These are phyloP conservation scores for Polyodon spathula DNA, from an alignment of 2,113 vertebrate species.

Conservation along the genomic window DNA sequence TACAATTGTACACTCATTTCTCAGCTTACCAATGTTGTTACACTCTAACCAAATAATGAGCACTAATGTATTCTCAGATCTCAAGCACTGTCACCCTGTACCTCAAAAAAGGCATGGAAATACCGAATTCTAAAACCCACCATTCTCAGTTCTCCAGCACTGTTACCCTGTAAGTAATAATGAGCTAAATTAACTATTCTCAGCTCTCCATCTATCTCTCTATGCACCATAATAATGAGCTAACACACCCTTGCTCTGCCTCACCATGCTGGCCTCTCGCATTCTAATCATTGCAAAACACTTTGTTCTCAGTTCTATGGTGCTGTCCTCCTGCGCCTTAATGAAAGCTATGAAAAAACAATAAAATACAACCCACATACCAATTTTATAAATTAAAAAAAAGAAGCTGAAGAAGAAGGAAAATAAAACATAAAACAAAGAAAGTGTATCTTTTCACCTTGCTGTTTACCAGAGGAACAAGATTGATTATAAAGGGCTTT, in stretches of 20 bases:
- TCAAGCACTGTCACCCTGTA: neutral
- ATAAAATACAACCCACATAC: too few relatives aligned
- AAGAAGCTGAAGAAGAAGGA: slow-evolving; percentile 7
- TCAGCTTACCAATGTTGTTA: too few relatives aligned
- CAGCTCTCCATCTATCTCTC: too few relatives aligned
- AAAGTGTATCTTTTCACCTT: slow-evolving; percentile 22
- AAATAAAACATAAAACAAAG: slow-evolving; percentile 17
- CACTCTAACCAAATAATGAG: neutral
- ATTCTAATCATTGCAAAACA: neutral
- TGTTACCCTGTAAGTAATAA: too few relatives aligned
- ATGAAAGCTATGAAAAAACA: neutral
- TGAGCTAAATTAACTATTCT: too few relatives aligned
- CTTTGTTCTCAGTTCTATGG: neutral
- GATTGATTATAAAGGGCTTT: slow-evolving; percentile 43
- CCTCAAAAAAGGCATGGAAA: neutral
- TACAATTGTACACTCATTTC: too few relatives aligned
- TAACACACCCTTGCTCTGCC: neutral
- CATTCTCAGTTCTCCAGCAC: too few relatives aligned
- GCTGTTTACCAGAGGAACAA: slow-evolving; percentile 29
- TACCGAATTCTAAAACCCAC: too few relatives aligned
- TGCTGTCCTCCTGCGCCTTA: neutral
- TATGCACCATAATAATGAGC: too few relatives aligned
- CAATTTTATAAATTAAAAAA: neutral
- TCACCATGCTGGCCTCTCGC: neutral
- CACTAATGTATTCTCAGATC: neutral